Base-by-base conservation (phyloP, 2,888 invertebrate species). In the Zaprionus lineosus region DNA sequence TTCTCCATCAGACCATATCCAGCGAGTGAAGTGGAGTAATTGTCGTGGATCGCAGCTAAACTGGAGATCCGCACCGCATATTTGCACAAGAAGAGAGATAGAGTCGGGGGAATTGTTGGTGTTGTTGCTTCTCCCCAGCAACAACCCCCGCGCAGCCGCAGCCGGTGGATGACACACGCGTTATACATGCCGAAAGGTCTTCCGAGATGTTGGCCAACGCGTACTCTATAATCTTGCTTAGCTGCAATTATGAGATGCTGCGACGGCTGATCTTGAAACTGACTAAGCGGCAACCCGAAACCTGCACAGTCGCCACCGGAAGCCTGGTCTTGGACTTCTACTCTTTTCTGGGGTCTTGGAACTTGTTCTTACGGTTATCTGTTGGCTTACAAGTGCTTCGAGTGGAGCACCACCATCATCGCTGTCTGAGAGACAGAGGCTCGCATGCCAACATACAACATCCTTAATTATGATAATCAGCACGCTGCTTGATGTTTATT, bases 401-500 rank as follows among this genome's bases (percentile, higher is more conserved):
- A 81, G 84, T 74, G 74, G 43, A 37, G 31, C 46, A 40, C 33
- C 16, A 43, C 50, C 48, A 36, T 36, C 46, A 41, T 29, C 11
- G 24, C 12, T 51, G 64, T 77, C 64, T 47, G 63, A 41, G 51
- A 50, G 67, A 58, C 55, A 51, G 56, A 3, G 7, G 7, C 4
- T 21, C 7, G 58, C 53, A 70, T 77, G 73, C 76, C 69, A 81
- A 66, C 75, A 70, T 60, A 68, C 74, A 83, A 69, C 84, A 83
- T 82, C 74, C 84, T 79, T 83, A 82, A 82, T 82, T 83, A 82
- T 82, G 84, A 83, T 85, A 83, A 82, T 83, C 79, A 85, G n/a
- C n/a, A 61, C 81, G 72, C 62, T 59, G 73, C 48, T 52, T 44
- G 68, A 66, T 67, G 67, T 48, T 63, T 61, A 55, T 56, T 60